Evolutionary conservation across 1,140 invertebrate species (phyloP).

Genomic region (Cecropterus lyciades): DNA sequence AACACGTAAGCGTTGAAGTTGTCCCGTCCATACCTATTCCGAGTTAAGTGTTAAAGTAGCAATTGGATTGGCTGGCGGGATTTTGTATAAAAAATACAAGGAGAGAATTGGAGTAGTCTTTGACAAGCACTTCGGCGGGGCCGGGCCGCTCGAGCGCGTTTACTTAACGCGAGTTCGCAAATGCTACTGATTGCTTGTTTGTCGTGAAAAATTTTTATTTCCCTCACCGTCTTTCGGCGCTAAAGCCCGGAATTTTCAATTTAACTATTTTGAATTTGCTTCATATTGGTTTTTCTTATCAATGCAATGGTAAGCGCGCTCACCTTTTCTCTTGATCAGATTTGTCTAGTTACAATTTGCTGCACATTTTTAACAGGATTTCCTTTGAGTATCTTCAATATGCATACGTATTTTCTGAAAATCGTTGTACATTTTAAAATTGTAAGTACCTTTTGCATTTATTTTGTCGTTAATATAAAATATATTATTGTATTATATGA

Average conservation of each 20-base stretch:
- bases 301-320: constrained; percentile 30
- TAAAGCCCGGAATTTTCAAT: constrained; percentile 51
- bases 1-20: constrained; percentile 7
- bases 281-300: constrained; percentile 42
- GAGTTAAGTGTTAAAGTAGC: constrained; percentile 38
- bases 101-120: constrained; percentile 57
- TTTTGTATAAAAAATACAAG: constrained; percentile 57
- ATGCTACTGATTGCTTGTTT: constrained; percentile 79
- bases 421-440: background rate
- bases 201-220: constrained; percentile 72
- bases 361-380: constrained; percentile 32
- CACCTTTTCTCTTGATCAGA: constrained; percentile 34
- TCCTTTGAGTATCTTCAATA: constrained; percentile 23
- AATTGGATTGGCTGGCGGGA: constrained; percentile 42
- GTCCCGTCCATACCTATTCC: constrained; percentile 19
- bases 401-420: constrained; percentile 6
- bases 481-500: no score
- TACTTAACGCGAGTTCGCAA: constrained; percentile 67
- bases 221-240: constrained; percentile 47
- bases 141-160: constrained; percentile 53
- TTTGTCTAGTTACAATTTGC: constrained; percentile 34
- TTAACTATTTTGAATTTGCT: constrained; percentile 46
- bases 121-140: constrained; percentile 62
- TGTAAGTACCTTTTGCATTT: no score
- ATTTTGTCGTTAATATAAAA: no score